phyloP scores from a whole-genome alignment of 2,797 vertebrate genomes.

The Microctenopoma steveboyesi region DNA sequence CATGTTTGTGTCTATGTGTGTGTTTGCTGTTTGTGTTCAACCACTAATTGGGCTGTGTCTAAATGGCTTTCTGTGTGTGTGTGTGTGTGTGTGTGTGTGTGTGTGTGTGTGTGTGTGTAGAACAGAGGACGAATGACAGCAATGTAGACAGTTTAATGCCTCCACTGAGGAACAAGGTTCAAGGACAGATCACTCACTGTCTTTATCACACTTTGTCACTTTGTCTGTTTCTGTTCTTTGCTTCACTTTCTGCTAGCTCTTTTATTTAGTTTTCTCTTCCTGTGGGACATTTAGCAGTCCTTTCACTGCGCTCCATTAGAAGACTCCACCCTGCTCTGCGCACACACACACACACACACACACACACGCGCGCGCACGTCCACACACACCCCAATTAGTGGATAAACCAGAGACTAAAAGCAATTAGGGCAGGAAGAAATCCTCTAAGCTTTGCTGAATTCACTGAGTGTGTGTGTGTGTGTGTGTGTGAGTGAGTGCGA shows the following conservation, averaged over 20 bases:
- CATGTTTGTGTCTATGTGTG: conserved; percentile 32
- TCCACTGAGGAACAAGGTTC: conserved; percentile 75
- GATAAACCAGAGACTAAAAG: conserved; percentile 74
- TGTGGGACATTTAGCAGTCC: conserved; percentile 74
- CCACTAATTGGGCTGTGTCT: conserved; percentile 69
- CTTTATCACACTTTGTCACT: conserved; percentile 62
- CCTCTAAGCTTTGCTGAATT: conserved; percentile 64
- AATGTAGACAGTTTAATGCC: conserved; percentile 70
- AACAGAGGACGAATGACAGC: conserved; percentile 55
- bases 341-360: conserved; percentile 2
- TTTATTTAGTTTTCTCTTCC: conserved; percentile 61
- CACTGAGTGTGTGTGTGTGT: conserved; percentile 26
- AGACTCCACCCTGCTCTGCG: conserved; percentile 59
- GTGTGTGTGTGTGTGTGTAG: conserved; percentile 34
- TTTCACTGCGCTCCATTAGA: conserved; percentile 75
- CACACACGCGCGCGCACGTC: conserved; percentile 25
- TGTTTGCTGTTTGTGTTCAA: conserved; percentile 49
- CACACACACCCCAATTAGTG: conserved; percentile 70
- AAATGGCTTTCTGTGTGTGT: conserved; percentile 42
- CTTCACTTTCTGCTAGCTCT: conserved; percentile 34
- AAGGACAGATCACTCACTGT: conserved; percentile 69
- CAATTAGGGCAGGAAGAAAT: conserved; percentile 75
- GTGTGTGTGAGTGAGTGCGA: conserved; percentile 13
- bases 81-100: conserved; percentile 14
- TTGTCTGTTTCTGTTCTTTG: conserved; percentile 31